phyloP scores from a whole-genome alignment of 2,888 invertebrate species.

The Xylophagus ater region DNA sequence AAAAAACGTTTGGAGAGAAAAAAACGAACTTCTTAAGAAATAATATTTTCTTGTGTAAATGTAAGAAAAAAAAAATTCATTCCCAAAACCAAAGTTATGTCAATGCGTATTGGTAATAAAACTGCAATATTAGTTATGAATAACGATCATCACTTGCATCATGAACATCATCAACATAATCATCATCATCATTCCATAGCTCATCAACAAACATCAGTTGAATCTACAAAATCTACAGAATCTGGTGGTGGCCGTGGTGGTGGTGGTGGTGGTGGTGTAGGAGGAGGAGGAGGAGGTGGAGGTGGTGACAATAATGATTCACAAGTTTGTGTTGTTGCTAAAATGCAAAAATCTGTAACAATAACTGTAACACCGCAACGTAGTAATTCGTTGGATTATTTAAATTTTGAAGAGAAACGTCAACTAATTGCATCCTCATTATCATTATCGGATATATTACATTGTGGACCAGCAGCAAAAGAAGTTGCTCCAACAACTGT shows the following conservation, averaged over 20 bases:
- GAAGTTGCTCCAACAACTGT: slow-evolving; percentile 40
- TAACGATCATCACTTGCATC: background rate
- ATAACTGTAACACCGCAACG: slow-evolving; percentile 57
- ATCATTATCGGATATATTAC: slow-evolving; percentile 74
- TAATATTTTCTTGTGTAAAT: no score
- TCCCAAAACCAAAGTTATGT: no score
- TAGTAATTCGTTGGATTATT: slow-evolving; percentile 77
- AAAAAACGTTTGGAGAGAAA: no score
- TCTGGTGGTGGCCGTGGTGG: no score
- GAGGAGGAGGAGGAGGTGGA: no score
- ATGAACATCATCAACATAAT: slow-evolving; percentile 3
- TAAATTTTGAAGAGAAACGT: slow-evolving; percentile 84
- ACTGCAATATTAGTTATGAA: background rate
- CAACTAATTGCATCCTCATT: slow-evolving; percentile 80
- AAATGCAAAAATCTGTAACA: slow-evolving; percentile 49
- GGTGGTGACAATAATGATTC: no score
- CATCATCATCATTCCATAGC: slow-evolving; percentile 2
- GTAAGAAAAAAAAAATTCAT: no score
- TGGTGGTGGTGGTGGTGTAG: no score
- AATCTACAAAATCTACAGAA: background rate
- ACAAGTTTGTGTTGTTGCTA: slow-evolving; percentile 37
- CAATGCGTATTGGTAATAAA: no score
- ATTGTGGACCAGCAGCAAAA: slow-evolving; percentile 51
- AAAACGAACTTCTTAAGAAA: no score
- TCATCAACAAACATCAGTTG: slow-evolving; percentile 1